These are phyloP conservation scores for Sesamia inferens DNA, from an alignment of 2,888 invertebrate species.

Conservation along the genomic window DNA sequence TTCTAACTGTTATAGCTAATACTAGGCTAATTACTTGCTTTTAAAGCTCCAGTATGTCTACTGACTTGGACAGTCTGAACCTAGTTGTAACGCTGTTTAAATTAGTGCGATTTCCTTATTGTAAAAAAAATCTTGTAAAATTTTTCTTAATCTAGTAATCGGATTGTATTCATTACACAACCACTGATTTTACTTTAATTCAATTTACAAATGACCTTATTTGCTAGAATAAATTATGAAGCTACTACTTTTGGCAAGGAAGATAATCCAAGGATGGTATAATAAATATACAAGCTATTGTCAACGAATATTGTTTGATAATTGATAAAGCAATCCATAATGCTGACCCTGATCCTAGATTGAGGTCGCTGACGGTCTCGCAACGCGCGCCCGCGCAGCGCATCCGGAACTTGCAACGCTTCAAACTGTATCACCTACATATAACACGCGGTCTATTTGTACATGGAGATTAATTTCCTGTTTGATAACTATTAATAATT, in stretches of 20 bases:
- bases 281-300: slow-evolving; percentile 50
- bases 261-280: slow-evolving; percentile 16
- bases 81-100: slow-evolving; percentile 4
- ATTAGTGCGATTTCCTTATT: slow-evolving; percentile 5
- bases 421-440: slow-evolving; percentile 64
- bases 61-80: slow-evolving; percentile 15
- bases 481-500: slow-evolving; percentile 32
- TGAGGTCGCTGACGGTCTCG: slow-evolving; percentile 62
- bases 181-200: not conserved
- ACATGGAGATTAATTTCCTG: slow-evolving; percentile 50
- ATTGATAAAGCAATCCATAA: slow-evolving; percentile 60
- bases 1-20: slow-evolving; percentile 66
- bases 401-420: slow-evolving; percentile 64
- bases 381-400: slow-evolving; percentile 57
- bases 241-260: slow-evolving; percentile 1
- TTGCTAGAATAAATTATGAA: slow-evolving; percentile 5
- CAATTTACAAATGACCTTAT: not conserved
- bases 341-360: slow-evolving; percentile 66
- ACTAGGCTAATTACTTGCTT: slow-evolving; percentile 65
- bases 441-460: slow-evolving; percentile 58
- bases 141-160: not conserved
- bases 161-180: not conserved
- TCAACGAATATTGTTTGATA: slow-evolving; percentile 59
- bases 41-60: slow-evolving; percentile 54
- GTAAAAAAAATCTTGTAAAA: not conserved